Conservation (phyloP, 2,888 invertebrate genomes). For the Alentia gelatinosa region DNA sequence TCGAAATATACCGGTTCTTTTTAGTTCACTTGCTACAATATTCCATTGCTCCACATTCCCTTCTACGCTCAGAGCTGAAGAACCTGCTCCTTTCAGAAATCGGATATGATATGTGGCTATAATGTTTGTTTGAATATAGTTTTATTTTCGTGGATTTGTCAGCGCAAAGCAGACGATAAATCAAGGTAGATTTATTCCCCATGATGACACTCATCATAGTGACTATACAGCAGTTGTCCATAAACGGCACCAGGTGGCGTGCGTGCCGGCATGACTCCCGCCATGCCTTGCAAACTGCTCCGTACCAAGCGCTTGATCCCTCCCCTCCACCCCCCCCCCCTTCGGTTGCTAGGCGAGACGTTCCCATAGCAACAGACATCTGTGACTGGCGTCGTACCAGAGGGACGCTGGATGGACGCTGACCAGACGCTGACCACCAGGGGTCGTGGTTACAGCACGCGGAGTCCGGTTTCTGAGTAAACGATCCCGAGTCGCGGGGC, state of each 20-base stretch:
- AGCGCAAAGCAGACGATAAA: too few species aligned
- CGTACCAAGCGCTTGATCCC: not conserved
- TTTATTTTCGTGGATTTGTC: too few species aligned
- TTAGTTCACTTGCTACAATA: too few species aligned
- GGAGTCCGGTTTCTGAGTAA: not conserved
- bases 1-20: too few species aligned
- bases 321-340: not conserved
- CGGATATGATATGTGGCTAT: not conserved
- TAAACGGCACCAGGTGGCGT: slow-evolving; percentile 13
- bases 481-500: not conserved
- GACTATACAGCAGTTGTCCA: not conserved
- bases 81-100: too few species aligned
- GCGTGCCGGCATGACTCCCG: not conserved
- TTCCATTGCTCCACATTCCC: too few species aligned
- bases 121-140: too few species aligned
- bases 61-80: too few species aligned
- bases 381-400: not conserved
- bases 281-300: not conserved
- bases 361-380: not conserved
- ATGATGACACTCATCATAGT: not conserved
- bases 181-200: too few species aligned
- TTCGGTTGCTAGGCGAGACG: not conserved
- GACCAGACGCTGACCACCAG: slow-evolving; percentile 5
- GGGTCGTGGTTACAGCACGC: not conserved
- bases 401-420: not conserved